Evolutionary conservation across 2,113 vertebrate genomes (phyloP), one percentile per base, ranked within the genome.

Genomic region (Saimiri boliviensis): DNA sequence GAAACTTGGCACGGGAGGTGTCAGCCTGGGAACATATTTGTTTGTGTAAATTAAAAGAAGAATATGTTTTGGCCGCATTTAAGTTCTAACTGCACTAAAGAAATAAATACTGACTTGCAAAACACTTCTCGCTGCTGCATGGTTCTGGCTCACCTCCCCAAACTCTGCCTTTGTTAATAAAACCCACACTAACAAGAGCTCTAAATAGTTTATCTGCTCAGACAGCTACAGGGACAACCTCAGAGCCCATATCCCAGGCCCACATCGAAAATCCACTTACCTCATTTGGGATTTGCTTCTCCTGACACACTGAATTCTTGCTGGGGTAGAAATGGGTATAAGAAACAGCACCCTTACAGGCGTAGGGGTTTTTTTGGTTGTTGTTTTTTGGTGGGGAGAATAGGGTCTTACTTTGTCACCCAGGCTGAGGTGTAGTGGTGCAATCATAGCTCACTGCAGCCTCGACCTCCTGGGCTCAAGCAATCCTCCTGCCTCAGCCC

Each of bases 21-120:
- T 97, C 96, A 98, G 98, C 93, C 96, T 70, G 86, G 87, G 91
- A 98, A 96, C 97, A 97, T 98, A 98, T 97, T 92, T 96, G 92
- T 97, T 98, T 97, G 81, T 97, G 87, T 89, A 91, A 86, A 94
- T 98, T 93, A 96, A 95, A 98, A 96, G 71, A 49, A 95, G 97
- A 98, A 79, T 86, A 96, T 98, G 98, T 97, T 94, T 56, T 97
- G 97, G 86, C 95, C 97, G 97, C 96, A 97, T 98, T 98, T 97
- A 94, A 96, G 71, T 97, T 93, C 94, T 96, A 83, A 70, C 87
- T 11, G 35, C 7, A 40, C 92, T 91, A 23, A 93, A 93, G 92
- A 95, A 97, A 94, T 95, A 97, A 98, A 97, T 88, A 91, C 73
- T 60, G 92, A 73, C 63, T 76, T 73, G 21, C 68, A 80, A 71